Evolutionary conservation across 2,888 invertebrate genomes (phyloP).

Genomic region (Teleogryllus oceanicus): DNA sequence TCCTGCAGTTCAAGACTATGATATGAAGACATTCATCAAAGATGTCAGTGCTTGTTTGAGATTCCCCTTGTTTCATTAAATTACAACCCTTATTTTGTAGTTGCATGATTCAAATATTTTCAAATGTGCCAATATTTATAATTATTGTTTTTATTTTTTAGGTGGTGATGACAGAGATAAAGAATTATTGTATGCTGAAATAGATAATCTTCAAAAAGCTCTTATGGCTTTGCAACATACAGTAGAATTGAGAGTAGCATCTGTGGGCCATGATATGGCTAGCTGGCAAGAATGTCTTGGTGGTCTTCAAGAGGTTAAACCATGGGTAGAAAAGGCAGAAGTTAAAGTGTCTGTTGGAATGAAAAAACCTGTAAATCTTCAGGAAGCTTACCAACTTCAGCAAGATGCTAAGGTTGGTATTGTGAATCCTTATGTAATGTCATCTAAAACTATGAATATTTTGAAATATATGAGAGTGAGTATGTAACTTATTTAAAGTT

Average conservation of each 20-base stretch:
- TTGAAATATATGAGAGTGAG: background rate
- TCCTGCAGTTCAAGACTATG: too few relatives aligned
- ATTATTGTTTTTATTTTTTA: conserved; percentile 18
- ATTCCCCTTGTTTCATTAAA: too few relatives aligned
- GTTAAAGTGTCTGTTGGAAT: conserved; percentile 67
- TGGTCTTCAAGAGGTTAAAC: conserved; percentile 73
- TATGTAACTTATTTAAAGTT: too few relatives aligned
- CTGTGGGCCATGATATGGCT: conserved; percentile 71
- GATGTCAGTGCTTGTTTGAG: too few relatives aligned
- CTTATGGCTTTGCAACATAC: conserved; percentile 72
- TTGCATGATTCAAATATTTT: background rate
- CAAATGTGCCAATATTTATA: background rate
- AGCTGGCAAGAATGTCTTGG: conserved; percentile 84
- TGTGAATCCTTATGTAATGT: background rate
- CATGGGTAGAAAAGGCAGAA: conserved; percentile 87
- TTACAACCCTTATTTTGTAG: background rate
- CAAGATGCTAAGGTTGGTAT: conserved; percentile 57
- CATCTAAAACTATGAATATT: background rate
- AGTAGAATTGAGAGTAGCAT: conserved; percentile 70
- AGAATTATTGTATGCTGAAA: conserved; percentile 61
- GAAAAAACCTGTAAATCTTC: conserved; percentile 71
- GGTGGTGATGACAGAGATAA: background rate
- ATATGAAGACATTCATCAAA: too few relatives aligned
- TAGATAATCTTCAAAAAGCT: conserved; percentile 69
- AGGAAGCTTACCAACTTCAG: conserved; percentile 78